A percentile compares a stretch with the other conserved stretches of the same genome.
Evolutionary conservation across 92 coral and sea anemone species (phyloP).

Genomic region (Palythoa caribaeorum): DNA sequence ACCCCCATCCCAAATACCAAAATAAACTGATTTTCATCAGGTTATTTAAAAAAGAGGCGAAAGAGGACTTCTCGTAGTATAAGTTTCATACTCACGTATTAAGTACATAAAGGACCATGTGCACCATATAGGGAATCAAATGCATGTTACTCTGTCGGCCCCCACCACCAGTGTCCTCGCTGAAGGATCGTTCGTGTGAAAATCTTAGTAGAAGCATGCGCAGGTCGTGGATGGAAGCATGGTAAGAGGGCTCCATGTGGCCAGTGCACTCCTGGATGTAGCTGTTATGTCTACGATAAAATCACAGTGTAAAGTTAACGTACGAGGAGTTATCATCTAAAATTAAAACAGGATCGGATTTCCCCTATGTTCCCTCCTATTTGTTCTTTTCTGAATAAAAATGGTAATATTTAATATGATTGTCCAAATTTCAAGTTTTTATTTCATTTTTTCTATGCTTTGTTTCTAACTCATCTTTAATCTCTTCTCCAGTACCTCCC

Average conservation of each 20-base stretch:
- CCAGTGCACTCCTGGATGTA: constrained; percentile 98
- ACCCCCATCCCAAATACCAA: no score
- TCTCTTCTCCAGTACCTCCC: no score
- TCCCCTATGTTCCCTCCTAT: no score
- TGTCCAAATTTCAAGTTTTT: no score
- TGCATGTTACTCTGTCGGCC: constrained; percentile 97
- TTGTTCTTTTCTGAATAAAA: no score
- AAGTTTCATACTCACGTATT: constrained; percentile 80
- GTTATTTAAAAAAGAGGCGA: no score
- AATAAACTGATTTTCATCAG: no score
- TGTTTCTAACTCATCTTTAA: no score
- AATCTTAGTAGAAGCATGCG: constrained; percentile 92
- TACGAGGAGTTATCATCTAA: no score
- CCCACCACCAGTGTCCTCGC: constrained; percentile 98
- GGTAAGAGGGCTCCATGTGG: constrained; percentile 96
- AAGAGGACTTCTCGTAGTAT: not conserved
- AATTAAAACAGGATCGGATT: no score
- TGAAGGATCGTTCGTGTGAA: constrained; percentile 92
- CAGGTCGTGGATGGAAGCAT: constrained; percentile 90
- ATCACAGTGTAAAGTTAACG: not conserved
- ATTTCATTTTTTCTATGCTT: no score
- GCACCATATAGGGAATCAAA: constrained; percentile 92
- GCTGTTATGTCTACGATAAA: constrained; percentile 85
- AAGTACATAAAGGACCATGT: constrained; percentile 94
- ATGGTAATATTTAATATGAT: no score